Conservation (phyloP, 2,797 vertebrate genomes). For the Brotula barbata region DNA sequence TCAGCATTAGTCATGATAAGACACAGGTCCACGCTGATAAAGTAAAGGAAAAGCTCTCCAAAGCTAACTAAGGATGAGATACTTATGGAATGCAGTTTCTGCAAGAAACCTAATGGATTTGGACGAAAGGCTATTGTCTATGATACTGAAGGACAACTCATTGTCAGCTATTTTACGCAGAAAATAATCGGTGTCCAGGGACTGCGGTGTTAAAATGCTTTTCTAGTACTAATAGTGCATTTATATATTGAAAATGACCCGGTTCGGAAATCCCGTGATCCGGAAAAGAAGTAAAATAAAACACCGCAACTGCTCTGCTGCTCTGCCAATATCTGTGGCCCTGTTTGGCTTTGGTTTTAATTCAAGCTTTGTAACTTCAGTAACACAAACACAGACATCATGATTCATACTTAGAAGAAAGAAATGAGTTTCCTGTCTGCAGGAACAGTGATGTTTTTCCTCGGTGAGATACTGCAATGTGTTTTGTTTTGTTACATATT, state of each 20-base stretch:
- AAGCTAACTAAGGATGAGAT: conserved; percentile 76
- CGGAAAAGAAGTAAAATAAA: conserved; percentile 11
- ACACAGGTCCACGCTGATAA: conserved; percentile 76
- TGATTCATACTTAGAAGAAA: conserved; percentile 65
- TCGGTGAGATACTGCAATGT: conserved; percentile 66
- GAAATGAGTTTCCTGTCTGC: conserved; percentile 49
- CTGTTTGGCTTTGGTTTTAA: conserved; percentile 32
- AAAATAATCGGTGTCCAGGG: neutral
- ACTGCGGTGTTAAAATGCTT: neutral
- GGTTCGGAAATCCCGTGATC: conserved; percentile 1
- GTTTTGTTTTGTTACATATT: conserved; percentile 68
- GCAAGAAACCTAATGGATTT: conserved; percentile 58
- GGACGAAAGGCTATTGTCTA: conserved; percentile 43
- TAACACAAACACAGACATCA: conserved; percentile 58
- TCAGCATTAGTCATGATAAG: conserved; percentile 82
- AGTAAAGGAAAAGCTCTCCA: conserved; percentile 70
- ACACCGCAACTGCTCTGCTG: conserved; percentile 19
- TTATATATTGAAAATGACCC: neutral
- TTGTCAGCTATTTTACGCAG: conserved; percentile 10
- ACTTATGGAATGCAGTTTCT: conserved; percentile 72
- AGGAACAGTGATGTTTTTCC: conserved; percentile 67
- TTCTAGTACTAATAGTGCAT: neutral
- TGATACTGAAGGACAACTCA: conserved; percentile 14
- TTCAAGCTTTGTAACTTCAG: conserved; percentile 51
- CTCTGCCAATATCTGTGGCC: conserved; percentile 28